Percentiles rank a stretch among this genome's conserved stretches.
phyloP scores from a whole-genome alignment of 2,888 invertebrate genomes.

The Sylvicola fuscatus region DNA sequence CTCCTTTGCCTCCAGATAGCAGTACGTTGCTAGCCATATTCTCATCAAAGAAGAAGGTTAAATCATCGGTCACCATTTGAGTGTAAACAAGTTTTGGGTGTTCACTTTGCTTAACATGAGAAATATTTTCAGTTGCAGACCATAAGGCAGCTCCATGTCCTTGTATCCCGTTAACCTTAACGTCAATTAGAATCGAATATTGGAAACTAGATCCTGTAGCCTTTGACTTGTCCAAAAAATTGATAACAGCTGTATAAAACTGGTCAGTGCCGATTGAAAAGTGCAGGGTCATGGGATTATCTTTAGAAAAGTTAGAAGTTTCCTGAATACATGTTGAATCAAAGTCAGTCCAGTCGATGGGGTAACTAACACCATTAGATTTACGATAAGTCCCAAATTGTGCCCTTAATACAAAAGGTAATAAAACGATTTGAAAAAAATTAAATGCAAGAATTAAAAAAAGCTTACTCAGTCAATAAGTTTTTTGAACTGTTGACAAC shows the following conservation, averaged over 20 bases:
- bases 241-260: too few relatives aligned
- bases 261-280: too few relatives aligned
- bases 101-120: not conserved
- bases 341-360: constrained; percentile 29
- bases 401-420: constrained; percentile 22
- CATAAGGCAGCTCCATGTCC: too few relatives aligned
- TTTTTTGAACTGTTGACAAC: constrained; percentile 29
- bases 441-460: not conserved
- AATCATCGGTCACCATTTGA: constrained; percentile 11
- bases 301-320: constrained; percentile 16
- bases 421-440: constrained; percentile 11
- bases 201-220: too few relatives aligned
- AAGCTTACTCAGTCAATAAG: constrained; percentile 34
- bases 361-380: constrained; percentile 22
- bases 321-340: constrained; percentile 28
- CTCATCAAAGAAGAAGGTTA: constrained; percentile 27
- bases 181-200: too few relatives aligned
- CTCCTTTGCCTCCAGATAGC: constrained; percentile 59
- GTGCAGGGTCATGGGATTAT: too few relatives aligned
- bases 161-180: too few relatives aligned
- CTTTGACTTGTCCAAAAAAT: too few relatives aligned
- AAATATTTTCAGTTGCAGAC: not conserved
- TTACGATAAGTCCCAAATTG: constrained; percentile 31
- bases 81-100: constrained; percentile 16
- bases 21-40: constrained; percentile 29